phyloP scores from a whole-genome alignment of 2,888 invertebrate genomes.

The Torymus auratus region DNA sequence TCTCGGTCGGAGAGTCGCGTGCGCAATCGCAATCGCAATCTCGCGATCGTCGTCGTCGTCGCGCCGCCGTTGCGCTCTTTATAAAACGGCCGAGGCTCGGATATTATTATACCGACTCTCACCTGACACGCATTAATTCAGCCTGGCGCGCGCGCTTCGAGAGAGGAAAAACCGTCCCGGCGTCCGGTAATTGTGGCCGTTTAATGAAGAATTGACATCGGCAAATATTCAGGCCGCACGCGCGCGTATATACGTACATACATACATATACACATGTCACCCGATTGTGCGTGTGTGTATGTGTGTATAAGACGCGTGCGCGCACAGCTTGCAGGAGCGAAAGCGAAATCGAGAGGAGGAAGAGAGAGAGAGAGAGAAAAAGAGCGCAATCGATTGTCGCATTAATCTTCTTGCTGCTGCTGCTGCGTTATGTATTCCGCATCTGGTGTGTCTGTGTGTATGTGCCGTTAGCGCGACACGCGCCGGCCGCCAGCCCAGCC shows the following conservation, averaged over 20 bases:
- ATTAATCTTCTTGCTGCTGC: conserved; percentile 37
- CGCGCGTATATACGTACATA: background rate
- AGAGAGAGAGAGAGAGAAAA: background rate
- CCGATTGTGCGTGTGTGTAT: too few relatives aligned
- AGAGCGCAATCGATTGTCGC: conserved; percentile 30
- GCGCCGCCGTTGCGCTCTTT: conserved; percentile 19
- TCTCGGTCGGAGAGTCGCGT: background rate
- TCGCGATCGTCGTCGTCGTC: conserved; percentile 20
- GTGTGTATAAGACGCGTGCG: background rate
- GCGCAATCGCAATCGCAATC: conserved; percentile 34
- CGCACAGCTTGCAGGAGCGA: conserved; percentile 15
- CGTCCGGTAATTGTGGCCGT: conserved; percentile 39
- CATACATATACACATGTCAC: background rate
- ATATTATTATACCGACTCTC: conserved; percentile 33
- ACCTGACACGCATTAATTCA: conserved; percentile 55
- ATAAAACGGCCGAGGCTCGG: background rate
- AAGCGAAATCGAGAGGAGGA: background rate
- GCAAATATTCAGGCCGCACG: conserved; percentile 32
- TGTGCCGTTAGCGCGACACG: too few relatives aligned
- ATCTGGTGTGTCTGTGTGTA: background rate
- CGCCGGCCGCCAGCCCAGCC: too few relatives aligned
- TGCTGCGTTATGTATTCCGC: background rate
- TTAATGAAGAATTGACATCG: conserved; percentile 51
- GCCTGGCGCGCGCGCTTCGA: background rate
- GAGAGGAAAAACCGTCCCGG: conserved; percentile 13